Percentiles rank a stretch among this genome's conserved stretches.
Evolutionary conservation across 2,797 vertebrate species (phyloP).

Genomic region (Huso huso): DNA sequence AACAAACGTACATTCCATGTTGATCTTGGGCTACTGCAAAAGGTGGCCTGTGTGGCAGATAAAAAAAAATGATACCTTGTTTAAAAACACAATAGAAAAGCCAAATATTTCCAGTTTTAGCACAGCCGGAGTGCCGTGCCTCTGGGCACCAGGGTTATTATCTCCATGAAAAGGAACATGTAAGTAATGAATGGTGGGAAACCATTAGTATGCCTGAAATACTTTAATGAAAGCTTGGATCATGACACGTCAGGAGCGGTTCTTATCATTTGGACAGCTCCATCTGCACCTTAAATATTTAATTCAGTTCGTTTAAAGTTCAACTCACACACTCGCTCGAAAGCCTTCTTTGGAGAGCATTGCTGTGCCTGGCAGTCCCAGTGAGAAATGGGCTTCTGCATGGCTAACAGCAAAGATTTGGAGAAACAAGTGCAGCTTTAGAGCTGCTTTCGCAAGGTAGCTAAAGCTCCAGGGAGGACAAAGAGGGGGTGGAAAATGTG

Average conservation of each 20-base stretch:
- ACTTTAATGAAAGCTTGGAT: slow-evolving; percentile 90
- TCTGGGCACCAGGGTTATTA: slow-evolving; percentile 78
- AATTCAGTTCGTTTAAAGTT: slow-evolving; percentile 96
- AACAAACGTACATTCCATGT: no score
- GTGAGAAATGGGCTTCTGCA: slow-evolving; percentile 79
- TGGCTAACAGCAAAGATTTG: slow-evolving; percentile 83
- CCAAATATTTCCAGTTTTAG: slow-evolving; percentile 48
- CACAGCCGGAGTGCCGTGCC: slow-evolving; percentile 54
- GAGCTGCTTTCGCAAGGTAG: slow-evolving; percentile 67
- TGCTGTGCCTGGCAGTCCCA: slow-evolving; percentile 61
- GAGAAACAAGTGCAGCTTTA: slow-evolving; percentile 66
- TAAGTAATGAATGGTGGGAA: slow-evolving; percentile 86
- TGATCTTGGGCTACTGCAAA: no score
- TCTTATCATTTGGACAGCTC: slow-evolving; percentile 96
- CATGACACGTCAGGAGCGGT: slow-evolving; percentile 90
- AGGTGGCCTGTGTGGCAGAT: neutral
- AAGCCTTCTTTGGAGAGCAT: slow-evolving; percentile 75
- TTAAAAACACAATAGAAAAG: slow-evolving; percentile 20
- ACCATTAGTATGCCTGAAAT: slow-evolving; percentile 93
- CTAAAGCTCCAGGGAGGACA: slow-evolving; percentile 75
- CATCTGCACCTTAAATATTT: slow-evolving; percentile 99
- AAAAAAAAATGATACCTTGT: neutral
- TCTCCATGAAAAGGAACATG: slow-evolving; percentile 87
- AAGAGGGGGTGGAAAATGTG: slow-evolving; percentile 80
- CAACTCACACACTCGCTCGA: slow-evolving; percentile 75